A percentile compares a stretch with the other conserved stretches of the same genome.
These are phyloP conservation scores for Drosophila limbata DNA, from an alignment of 2,888 invertebrate species.

Conservation along the genomic window DNA sequence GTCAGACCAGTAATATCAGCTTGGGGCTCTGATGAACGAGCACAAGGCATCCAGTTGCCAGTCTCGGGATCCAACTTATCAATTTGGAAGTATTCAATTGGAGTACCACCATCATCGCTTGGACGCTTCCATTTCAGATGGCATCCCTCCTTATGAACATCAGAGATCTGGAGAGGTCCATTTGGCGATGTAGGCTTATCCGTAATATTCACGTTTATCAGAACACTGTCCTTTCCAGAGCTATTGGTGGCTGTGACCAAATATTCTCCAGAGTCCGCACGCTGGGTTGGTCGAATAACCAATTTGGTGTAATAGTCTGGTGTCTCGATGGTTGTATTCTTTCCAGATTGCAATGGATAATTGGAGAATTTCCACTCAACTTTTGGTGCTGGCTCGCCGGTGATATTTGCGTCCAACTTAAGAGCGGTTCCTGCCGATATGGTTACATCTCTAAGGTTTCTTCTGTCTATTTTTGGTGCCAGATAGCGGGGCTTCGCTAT, in stretches of 20 bases:
- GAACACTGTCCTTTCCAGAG: slow-evolving; percentile 94
- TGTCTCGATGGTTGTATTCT: slow-evolving; percentile 92
- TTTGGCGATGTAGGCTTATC: slow-evolving; percentile 95
- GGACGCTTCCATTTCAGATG: slow-evolving; percentile 98
- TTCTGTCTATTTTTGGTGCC: slow-evolving; percentile 97
- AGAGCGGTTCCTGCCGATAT: slow-evolving; percentile 96
- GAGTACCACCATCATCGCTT: slow-evolving; percentile 96
- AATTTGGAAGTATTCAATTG: slow-evolving; percentile 97
- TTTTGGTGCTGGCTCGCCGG: slow-evolving; percentile 97
- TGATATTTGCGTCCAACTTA: slow-evolving; percentile 96
- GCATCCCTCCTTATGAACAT: slow-evolving; percentile 96
- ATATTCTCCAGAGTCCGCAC: slow-evolving; percentile 95
- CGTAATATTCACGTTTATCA: slow-evolving; percentile 92
- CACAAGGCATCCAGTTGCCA: slow-evolving; percentile 95
- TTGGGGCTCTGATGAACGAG: slow-evolving; percentile 92
- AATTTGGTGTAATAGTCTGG: slow-evolving; percentile 95
- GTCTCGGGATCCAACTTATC: slow-evolving; percentile 97
- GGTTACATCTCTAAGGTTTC: slow-evolving; percentile 95
- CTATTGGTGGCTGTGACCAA: slow-evolving; percentile 94
- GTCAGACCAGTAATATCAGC: slow-evolving; percentile 94
- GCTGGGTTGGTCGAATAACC: slow-evolving; percentile 91
- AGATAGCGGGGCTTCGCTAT: slow-evolving; percentile 94
- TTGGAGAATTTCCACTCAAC: slow-evolving; percentile 96
- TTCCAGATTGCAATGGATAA: slow-evolving; percentile 89
- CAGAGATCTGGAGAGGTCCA: slow-evolving; percentile 94